Conservation (phyloP, 2,888 invertebrate genomes). For the Drosophila mimica region DNA sequence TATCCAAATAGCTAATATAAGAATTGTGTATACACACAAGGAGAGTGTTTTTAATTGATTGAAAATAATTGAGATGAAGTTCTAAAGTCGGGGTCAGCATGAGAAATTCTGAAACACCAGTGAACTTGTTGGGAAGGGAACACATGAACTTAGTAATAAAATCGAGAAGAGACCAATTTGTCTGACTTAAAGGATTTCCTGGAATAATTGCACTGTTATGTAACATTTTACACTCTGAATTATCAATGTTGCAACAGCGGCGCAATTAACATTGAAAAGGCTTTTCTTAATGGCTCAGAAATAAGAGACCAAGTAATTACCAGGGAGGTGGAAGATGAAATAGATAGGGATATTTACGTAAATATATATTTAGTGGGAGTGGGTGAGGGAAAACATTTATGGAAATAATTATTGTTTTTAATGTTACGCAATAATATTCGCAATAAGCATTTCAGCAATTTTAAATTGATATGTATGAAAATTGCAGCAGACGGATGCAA, state of each 20-base stretch:
- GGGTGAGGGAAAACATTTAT: constrained; percentile 19
- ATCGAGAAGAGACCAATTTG: neutral
- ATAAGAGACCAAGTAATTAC: constrained; percentile 46
- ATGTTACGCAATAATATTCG: constrained; percentile 21
- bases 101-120: neutral
- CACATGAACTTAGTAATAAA: neutral
- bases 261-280: constrained; percentile 64
- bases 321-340: constrained; percentile 2
- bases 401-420: constrained; percentile 40
- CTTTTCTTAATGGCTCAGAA: constrained; percentile 42
- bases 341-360: neutral
- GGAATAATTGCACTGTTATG: constrained; percentile 24
- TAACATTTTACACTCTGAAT: constrained; percentile 21
- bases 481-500: constrained; percentile 37
- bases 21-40: too few species aligned
- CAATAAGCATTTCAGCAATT: constrained; percentile 35
- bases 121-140: neutral
- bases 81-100: neutral
- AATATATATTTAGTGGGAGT: neutral
- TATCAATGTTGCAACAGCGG: constrained; percentile 17
- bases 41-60: neutral
- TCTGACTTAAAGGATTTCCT: constrained; percentile 12
- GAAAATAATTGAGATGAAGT: neutral
- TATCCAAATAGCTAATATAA: too few species aligned
- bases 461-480: constrained; percentile 34